Conservation (phyloP, 2,888 invertebrate genomes). For the Acheta domesticus region DNA sequence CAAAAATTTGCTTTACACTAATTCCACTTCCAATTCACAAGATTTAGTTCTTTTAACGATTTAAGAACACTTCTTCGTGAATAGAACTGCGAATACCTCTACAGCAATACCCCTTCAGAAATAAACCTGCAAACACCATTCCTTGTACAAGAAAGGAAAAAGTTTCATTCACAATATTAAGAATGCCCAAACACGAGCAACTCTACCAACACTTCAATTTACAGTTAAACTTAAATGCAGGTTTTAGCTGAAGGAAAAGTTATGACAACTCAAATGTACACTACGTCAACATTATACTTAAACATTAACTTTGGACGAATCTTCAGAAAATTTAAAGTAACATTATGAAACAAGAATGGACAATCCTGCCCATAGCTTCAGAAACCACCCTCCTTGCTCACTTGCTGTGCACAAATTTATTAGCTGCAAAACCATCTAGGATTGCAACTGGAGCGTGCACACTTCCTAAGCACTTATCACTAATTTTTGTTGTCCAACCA, state of each 20-base stretch:
- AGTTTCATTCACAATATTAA: background rate
- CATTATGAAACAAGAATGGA: background rate
- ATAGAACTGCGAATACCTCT: background rate
- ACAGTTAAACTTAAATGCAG: background rate
- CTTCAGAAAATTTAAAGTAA: background rate
- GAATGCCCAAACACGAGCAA: background rate
- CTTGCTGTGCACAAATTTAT: too few relatives aligned
- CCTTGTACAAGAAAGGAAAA: conserved; percentile 5
- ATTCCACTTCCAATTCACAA: background rate
- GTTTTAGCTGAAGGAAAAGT: background rate
- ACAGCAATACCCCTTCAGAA: background rate
- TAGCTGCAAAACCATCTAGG: too few relatives aligned
- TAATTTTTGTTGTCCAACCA: too few relatives aligned
- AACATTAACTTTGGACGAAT: background rate
- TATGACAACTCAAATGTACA: background rate
- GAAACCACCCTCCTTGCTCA: background rate
- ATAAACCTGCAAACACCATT: background rate
- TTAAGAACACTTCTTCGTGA: background rate
- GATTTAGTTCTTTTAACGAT: background rate
- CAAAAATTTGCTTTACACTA: background rate
- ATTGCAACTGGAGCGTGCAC: too few relatives aligned
- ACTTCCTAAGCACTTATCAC: too few relatives aligned
- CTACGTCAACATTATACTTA: too few relatives aligned
- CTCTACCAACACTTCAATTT: background rate
- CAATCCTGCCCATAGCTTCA: background rate